Percentiles rank a stretch among this genome's conserved stretches.
Conservation (phyloP, 2,888 invertebrate species). For the Augiades crinisus region DNA sequence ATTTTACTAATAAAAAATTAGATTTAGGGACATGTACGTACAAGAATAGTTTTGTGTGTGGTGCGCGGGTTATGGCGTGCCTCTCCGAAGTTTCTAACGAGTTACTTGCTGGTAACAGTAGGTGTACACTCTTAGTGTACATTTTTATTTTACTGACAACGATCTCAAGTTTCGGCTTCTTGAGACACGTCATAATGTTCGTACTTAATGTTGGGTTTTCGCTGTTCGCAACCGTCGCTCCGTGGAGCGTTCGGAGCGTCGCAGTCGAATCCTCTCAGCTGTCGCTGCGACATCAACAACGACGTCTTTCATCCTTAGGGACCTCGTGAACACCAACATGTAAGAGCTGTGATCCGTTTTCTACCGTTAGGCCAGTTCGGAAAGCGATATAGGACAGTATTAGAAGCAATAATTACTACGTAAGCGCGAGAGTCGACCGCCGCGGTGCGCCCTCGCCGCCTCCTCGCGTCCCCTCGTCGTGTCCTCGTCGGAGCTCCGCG, state of each 20-base stretch:
- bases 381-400: slow-evolving; percentile 23
- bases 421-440: slow-evolving; percentile 12
- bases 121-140: not conserved
- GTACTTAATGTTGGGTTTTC: no score
- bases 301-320: not conserved
- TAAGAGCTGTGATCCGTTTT: slow-evolving; percentile 28
- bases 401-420: slow-evolving; percentile 24
- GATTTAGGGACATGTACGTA: slow-evolving; percentile 16
- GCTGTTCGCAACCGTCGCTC: no score
- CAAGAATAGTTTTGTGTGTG: not conserved
- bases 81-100: not conserved
- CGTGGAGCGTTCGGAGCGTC: no score
- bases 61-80: not conserved
- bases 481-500: no score
- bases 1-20: slow-evolving; percentile 9
- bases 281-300: not conserved
- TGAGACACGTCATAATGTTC: not conserved
- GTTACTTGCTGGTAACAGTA: not conserved
- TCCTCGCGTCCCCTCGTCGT: no score
- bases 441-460: slow-evolving; percentile 6
- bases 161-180: no score
- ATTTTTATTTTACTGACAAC: no score
- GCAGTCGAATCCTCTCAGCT: no score
- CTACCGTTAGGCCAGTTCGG: slow-evolving; percentile 21
- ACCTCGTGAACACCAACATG: slow-evolving; percentile 4